Evolutionary conservation across 2,113 vertebrate species (phyloP).

Genomic region (Phrynosoma blainvillii): DNA sequence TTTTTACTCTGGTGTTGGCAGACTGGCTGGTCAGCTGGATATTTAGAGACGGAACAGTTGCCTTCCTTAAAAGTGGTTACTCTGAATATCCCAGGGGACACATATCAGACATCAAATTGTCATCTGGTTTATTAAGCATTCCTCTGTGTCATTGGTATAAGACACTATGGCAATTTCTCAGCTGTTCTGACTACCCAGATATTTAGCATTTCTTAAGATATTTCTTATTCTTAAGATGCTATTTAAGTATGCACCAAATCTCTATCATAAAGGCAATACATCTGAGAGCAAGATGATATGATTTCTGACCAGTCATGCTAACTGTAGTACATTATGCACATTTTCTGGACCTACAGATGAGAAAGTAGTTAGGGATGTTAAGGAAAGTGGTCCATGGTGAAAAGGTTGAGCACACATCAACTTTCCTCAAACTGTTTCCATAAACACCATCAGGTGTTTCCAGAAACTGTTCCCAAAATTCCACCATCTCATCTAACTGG

Average conservation of each 20-base stretch:
- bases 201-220: neutral
- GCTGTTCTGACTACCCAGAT: neutral
- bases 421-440: no score
- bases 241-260: neutral
- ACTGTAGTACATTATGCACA: neutral
- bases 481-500: no score
- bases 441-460: no score
- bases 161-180: neutral
- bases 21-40: constrained; percentile 26
- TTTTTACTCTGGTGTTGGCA: constrained; percentile 19
- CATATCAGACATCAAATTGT: neutral
- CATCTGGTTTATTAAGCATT: neutral
- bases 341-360: neutral
- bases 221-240: neutral
- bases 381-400: neutral
- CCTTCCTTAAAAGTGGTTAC: constrained; percentile 11
- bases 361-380: neutral
- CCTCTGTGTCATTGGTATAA: neutral
- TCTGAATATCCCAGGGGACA: neutral
- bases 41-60: constrained; percentile 17
- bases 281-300: neutral
- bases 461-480: no score
- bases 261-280: neutral
- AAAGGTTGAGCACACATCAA: neutral
- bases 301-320: neutral